A percentile compares a stretch with the other conserved stretches of the same genome.
These are phyloP conservation scores for Acanthochromis polyacanthus DNA, from an alignment of 2,113 vertebrate genomes.

Conservation along the genomic window DNA sequence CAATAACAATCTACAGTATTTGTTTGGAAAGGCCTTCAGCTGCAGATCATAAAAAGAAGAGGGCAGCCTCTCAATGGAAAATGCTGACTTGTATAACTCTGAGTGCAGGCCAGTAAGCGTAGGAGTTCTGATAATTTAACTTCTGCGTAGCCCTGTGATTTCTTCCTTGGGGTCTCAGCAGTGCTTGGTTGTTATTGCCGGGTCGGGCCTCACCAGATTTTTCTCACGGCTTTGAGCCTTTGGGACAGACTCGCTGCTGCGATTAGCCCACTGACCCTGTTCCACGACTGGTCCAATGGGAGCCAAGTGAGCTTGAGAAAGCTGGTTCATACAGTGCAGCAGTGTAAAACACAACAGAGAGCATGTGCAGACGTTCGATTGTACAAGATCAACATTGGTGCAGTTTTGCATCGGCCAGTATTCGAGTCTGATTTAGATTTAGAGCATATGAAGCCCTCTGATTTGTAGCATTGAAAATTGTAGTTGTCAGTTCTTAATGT, in stretches of 20 bases:
- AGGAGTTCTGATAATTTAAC: conserved; percentile 46
- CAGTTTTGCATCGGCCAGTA: neutral
- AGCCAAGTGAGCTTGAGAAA: conserved; percentile 66
- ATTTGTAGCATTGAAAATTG: neutral
- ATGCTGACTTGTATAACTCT: conserved; percentile 68
- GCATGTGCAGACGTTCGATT: conserved; percentile 51
- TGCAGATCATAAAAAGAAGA: conserved; percentile 48
- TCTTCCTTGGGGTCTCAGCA: conserved; percentile 23
- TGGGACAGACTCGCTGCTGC: conserved; percentile 47
- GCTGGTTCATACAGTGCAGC: conserved; percentile 10
- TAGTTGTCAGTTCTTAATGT: neutral
- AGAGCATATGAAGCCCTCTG: neutral
- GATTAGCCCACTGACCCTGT: conserved; percentile 77
- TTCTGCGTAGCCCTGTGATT: conserved; percentile 23
- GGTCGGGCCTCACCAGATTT: conserved; percentile 58
- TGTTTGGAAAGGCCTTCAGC: conserved; percentile 43
- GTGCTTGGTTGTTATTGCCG: conserved; percentile 39
- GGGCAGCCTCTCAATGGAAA: conserved; percentile 73
- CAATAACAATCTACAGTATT: conserved; percentile 29
- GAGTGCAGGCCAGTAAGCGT: conserved; percentile 38
- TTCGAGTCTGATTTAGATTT: conserved; percentile 4
- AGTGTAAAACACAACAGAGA: conserved; percentile 41
- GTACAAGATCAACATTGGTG: conserved; percentile 54
- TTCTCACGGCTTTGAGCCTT: conserved; percentile 79
- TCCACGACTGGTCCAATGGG: conserved; percentile 46